A percentile compares a stretch with the other conserved stretches of the same genome.
Evolutionary conservation across 1,140 invertebrate genomes (phyloP).

Genomic region (Scaptomyza pallida): DNA sequence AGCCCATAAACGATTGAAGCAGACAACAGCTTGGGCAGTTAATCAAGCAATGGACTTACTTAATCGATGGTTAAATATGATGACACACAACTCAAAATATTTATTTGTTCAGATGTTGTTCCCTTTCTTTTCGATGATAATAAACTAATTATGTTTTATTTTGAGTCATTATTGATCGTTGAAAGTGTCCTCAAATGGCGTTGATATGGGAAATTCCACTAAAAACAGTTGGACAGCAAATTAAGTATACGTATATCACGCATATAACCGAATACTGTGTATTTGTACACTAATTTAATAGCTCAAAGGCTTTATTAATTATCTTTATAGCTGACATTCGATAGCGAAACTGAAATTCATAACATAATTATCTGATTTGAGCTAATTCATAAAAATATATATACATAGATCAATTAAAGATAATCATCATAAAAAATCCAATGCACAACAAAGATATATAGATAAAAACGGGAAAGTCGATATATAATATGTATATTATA

Average conservation of each 20-base stretch:
- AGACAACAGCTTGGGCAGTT: constrained; percentile 18
- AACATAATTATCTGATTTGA: background rate
- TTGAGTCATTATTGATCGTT: background rate
- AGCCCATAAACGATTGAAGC: constrained; percentile 10
- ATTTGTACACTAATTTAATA: too few relatives aligned
- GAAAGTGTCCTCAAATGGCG: too few relatives aligned
- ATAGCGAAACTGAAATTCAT: background rate
- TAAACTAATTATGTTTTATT: background rate
- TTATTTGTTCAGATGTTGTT: background rate
- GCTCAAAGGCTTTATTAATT: too few relatives aligned
- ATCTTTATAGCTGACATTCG: too few relatives aligned
- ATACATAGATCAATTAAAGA: background rate
- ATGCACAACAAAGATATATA: background rate
- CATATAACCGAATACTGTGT: too few relatives aligned
- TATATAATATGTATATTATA: background rate
- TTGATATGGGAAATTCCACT: too few relatives aligned
- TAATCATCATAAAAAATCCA: too few relatives aligned
- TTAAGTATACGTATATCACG: too few relatives aligned
- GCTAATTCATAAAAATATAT: background rate
- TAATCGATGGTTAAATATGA: constrained; percentile 25
- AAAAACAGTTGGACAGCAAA: too few relatives aligned
- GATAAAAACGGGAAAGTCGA: background rate
- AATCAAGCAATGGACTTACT: constrained; percentile 24
- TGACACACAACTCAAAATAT: background rate
- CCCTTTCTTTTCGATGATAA: background rate